Base-by-base conservation (phyloP, 30 jellyfish, hydroid and myxozoan genomes). In the Rhopilema esculentum region DNA sequence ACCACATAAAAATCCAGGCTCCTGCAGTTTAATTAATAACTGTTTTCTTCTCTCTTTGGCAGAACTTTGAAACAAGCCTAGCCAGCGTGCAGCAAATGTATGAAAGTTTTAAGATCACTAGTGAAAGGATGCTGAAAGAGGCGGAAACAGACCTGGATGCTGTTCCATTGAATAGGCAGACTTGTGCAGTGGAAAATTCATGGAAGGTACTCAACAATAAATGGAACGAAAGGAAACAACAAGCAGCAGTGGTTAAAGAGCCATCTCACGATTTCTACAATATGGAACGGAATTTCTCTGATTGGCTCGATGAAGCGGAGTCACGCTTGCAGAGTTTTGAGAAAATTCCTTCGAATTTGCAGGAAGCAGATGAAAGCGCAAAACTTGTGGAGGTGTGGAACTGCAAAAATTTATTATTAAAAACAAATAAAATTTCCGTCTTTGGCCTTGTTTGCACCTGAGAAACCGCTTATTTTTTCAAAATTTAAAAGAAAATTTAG, bases 221-320 rank as follows among this genome's bases (percentile, higher is more conserved):
- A 26, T 71, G 77, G 48, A 65, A 64, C 25, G 87, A 70, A 70
- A 61, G 77, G 63, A 50, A 16, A 20, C 40, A 40, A 21, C 57
- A 71, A 27, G 51, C 76, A 22, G 74, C 75, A 30, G 33, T 25
- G 8, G 22, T 84, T 21, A 53, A 73, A 0, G 32, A 25, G 1
- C 82, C 87, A 17, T 84, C 96, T 18, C 18, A 26, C 16, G 20
- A n/a, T 19, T 88, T 68, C 68, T 61, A 66, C n/a, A 77, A 51
- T 50, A 70, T 17, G 20, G 83, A 67, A 12, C 4, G 17, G 32
- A 75, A 73, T 1, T 67, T 88, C 25, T 50, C 66, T 12, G 88
- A 77, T 7, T 74, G 89, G 89, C 64, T 88, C 23, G 19, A 72
- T 8, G 87, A 70, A 26, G 72, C 93, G 17, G 87, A 84, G 49